phyloP scores from a whole-genome alignment of 2,113 vertebrate genomes.

The Myotis brandtii region DNA sequence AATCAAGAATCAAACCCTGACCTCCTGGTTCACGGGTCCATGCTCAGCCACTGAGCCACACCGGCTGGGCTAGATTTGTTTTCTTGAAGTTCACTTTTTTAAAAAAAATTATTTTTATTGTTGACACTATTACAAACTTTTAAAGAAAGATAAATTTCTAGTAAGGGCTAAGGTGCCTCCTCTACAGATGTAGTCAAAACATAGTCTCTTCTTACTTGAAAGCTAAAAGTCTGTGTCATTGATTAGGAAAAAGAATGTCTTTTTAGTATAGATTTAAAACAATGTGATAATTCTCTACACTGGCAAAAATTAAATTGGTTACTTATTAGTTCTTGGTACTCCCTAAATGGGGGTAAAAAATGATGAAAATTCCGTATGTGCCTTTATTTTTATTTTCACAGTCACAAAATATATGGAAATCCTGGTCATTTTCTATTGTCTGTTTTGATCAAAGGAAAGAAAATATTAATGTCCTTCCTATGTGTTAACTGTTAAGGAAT shows the following conservation, averaged over 20 bases:
- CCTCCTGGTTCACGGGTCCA: background rate
- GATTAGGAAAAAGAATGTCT: background rate
- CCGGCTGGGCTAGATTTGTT: no score
- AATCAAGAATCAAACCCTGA: background rate
- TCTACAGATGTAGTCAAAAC: background rate
- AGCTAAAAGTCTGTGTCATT: background rate
- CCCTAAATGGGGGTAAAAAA: background rate
- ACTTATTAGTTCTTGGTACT: background rate
- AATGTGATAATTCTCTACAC: background rate
- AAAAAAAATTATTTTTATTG: background rate
- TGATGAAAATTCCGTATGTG: background rate
- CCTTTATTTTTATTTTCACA: conserved; percentile 27
- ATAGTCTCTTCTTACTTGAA: conserved; percentile 2
- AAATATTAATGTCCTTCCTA: background rate
- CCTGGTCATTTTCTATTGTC: background rate
- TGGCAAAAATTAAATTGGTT: background rate
- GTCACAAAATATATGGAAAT: background rate
- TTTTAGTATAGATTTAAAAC: background rate
- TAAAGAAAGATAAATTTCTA: background rate
- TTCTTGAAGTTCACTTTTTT: no score
- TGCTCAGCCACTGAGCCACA: background rate
- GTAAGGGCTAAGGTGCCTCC: background rate
- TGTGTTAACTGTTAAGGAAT: background rate
- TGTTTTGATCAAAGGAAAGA: background rate
- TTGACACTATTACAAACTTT: background rate